Evolutionary conservation across 2,113 vertebrate species (phyloP).

Genomic region (Cervus canadensis): DNA sequence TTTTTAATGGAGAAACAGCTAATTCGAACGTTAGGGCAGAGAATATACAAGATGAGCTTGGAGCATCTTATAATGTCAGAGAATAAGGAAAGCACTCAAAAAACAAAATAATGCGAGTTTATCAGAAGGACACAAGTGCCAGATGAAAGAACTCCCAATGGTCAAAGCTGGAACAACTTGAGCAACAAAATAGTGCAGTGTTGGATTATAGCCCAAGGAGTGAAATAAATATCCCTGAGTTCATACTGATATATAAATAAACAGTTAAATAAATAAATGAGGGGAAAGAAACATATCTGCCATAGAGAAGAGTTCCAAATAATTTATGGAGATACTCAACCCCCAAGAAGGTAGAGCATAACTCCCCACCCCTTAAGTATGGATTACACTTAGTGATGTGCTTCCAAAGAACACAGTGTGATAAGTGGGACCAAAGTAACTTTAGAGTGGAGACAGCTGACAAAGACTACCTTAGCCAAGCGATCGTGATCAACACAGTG

Average conservation of each 20-base stretch:
- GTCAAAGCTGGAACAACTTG: neutral
- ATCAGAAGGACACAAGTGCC: neutral
- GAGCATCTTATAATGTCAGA: neutral
- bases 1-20: slow-evolving; percentile 1
- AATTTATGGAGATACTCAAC: neutral
- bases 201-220: neutral
- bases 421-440: neutral
- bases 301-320: neutral
- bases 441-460: neutral
- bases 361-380: neutral
- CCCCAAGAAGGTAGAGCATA: neutral
- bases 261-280: neutral
- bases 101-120: neutral
- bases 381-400: neutral
- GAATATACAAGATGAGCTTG: neutral
- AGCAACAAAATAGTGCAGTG: neutral
- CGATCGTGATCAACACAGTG: neutral
- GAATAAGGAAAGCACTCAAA: neutral
- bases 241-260: neutral
- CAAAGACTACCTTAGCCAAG: neutral
- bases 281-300: neutral
- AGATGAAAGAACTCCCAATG: neutral
- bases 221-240: neutral
- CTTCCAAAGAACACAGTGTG: neutral
- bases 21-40: neutral